Base-by-base conservation (phyloP, 2,888 invertebrate species). In the Chymomyza amoena region DNA sequence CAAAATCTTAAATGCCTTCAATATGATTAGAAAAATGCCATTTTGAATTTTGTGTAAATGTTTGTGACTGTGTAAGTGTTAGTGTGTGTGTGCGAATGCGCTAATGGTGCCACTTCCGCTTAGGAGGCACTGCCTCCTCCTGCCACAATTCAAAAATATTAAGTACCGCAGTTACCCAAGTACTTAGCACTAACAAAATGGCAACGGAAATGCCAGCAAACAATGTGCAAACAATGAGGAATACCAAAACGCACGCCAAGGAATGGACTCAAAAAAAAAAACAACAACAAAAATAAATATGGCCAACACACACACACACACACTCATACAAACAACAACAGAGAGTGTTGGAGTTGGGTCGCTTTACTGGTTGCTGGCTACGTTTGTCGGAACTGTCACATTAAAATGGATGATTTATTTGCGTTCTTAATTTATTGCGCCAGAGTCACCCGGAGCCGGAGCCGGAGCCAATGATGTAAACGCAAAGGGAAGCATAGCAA, bases 351-450 rank as follows among this genome's bases (percentile, higher is more conserved):
- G 45, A 36, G 25, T 10, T 20, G 64, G 36, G 13, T 20, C 15
- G 16, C 59, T 20, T 62, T 9, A 45, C 66, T 71, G 64, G 64
- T 71, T 75, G 4, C 32, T 45, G 64, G 76, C 67, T 57, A 64
- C 76, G 77, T 87, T 85, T 86, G 89, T 87, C 89, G 88, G 85
- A 87, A 88, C 87, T 88, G 87, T 87, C 89, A 87, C 89, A 87
- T 89, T 89, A 89, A 89, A 87, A 87, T 89, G 88, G 87, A 89
- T 87, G 87, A 87, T 87, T 87, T 89, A 89, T 89, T 84, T 87
- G 89, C 78, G 78, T 74, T 81, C 77, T 76, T 84, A 89, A 89
- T 87, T 87, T 89, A 89, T 87, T 88, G 88, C 78, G 77, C 70
- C 85, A 72, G 73, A 73, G 76, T 65, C 73, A 72, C 59, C 59